phyloP scores from a whole-genome alignment of 1,140 invertebrate genomes.

The Drosophila ohnishii region DNA sequence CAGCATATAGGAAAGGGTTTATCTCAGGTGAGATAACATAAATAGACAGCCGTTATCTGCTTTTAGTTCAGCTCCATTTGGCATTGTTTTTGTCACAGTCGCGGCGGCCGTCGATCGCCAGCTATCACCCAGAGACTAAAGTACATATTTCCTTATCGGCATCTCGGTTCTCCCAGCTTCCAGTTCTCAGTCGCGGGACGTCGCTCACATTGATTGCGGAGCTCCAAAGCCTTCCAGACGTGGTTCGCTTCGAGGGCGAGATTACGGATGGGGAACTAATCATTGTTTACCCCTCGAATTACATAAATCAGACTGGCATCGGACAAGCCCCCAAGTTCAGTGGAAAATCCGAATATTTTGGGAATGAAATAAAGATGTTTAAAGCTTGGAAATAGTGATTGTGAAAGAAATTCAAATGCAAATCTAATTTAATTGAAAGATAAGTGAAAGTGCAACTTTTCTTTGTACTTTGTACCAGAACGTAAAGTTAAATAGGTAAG shows the following conservation, averaged over 20 bases:
- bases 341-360: background rate
- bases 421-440: no score
- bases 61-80: background rate
- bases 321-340: constrained; percentile 16
- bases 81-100: constrained; percentile 7
- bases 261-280: constrained; percentile 4
- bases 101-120: constrained; percentile 21
- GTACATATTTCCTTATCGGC: constrained; percentile 29
- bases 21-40: constrained; percentile 5
- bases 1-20: background rate
- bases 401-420: background rate
- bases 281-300: background rate
- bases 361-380: background rate
- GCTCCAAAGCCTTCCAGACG: constrained; percentile 19
- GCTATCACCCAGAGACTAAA: constrained; percentile 44
- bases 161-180: constrained; percentile 5
- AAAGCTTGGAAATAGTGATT: background rate
- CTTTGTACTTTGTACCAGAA: no score
- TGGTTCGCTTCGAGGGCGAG: background rate
- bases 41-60: constrained; percentile 23
- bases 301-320: background rate
- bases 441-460: background rate
- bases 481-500: background rate
- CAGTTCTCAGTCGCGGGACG: background rate
- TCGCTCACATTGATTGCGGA: constrained; percentile 24